Percentiles rank a stretch among this genome's conserved stretches.
Evolutionary conservation across 2,113 vertebrate genomes (phyloP).

Genomic region (Melierax canorus): DNA sequence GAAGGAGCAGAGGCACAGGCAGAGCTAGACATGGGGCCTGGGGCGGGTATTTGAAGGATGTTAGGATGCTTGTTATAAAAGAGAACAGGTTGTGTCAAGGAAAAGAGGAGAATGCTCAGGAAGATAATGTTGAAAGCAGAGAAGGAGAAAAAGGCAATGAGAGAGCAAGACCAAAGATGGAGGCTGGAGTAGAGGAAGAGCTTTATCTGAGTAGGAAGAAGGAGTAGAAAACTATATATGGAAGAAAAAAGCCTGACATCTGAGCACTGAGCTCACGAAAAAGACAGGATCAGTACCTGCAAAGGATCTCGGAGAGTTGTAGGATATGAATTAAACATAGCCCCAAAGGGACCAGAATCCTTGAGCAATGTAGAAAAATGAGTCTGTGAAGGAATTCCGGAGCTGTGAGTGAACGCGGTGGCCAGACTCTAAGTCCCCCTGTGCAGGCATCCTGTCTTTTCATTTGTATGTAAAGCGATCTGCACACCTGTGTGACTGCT

Average conservation of each 20-base stretch:
- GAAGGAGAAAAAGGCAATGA: not conserved
- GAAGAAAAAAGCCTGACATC: not conserved
- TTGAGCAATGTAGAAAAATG: not conserved
- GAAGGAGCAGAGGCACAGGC: not conserved
- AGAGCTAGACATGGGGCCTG: not conserved
- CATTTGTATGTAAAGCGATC: not conserved
- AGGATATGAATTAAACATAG: constrained; percentile 23
- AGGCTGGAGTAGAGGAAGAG: not conserved
- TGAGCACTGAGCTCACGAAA: not conserved
- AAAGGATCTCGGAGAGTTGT: not conserved
- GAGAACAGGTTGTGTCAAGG: not conserved
- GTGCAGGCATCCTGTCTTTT: not conserved
- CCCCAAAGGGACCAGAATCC: not conserved
- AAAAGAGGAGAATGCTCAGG: not conserved
- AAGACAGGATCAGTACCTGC: not conserved
- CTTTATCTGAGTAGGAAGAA: not conserved
- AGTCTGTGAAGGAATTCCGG: not conserved
- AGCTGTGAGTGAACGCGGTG: not conserved
- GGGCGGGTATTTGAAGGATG: not conserved
- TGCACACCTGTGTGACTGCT: not conserved
- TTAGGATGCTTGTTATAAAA: not conserved
- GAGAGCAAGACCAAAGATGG: not conserved
- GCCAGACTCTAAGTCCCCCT: not conserved
- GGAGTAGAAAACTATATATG: not conserved
- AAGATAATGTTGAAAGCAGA: not conserved